A percentile compares a stretch with the other conserved stretches of the same genome.
Evolutionary conservation across 2,888 invertebrate genomes (phyloP).

Genomic region (Anthoptus insignis): DNA sequence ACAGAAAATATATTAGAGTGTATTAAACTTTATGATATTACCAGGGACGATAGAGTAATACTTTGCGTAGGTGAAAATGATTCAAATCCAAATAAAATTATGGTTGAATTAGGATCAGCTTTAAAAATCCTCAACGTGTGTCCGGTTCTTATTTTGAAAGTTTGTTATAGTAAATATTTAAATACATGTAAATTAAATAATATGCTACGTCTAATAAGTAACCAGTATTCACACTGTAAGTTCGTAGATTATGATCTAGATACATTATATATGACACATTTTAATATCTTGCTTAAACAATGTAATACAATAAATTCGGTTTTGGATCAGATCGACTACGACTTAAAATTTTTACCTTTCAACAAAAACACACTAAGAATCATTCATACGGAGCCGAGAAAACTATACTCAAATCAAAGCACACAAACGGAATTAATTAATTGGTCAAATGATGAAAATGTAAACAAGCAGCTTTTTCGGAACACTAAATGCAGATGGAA

Average conservation of each 20-base stretch:
- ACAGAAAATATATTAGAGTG: not conserved
- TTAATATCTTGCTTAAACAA: not conserved
- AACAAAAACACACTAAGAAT: not conserved
- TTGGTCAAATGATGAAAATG: not conserved
- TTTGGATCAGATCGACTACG: not conserved
- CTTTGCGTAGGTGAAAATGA: not conserved
- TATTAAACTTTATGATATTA: not conserved
- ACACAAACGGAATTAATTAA: not conserved
- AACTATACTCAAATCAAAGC: not conserved
- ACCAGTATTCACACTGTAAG: constrained; percentile 13
- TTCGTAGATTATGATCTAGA: constrained; percentile 2
- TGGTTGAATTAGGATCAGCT: not conserved
- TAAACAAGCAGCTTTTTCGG: not conserved
- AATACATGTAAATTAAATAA: constrained; percentile 3
- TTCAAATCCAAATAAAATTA: not conserved
- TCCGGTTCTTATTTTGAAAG: constrained; percentile 12
- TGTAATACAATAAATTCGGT: not conserved
- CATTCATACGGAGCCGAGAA: not conserved
- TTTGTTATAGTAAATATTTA: not conserved
- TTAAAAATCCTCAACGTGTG: not conserved
- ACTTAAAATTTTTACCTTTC: not conserved
- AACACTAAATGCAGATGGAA: not conserved
- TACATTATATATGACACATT: not conserved
- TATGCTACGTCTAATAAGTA: not conserved
- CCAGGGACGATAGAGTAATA: not conserved